These are phyloP conservation scores for Crotalus helleri DNA, from an alignment of 2,113 vertebrate species.

Conservation along the genomic window DNA sequence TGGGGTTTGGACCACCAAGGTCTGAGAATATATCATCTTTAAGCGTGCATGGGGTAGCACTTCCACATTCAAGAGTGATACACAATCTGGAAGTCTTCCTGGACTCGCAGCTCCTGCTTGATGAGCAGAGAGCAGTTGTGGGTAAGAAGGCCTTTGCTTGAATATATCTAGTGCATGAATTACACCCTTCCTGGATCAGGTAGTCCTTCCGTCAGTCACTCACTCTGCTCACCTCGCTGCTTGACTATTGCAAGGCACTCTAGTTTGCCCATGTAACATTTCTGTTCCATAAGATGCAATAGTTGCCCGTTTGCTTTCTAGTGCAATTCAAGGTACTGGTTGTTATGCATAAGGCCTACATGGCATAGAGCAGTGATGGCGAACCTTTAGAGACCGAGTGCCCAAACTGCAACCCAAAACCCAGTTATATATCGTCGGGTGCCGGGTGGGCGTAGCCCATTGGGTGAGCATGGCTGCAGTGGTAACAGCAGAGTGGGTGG, in stretches of 20 bases:
- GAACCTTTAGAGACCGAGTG: no score
- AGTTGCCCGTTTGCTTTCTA: not conserved
- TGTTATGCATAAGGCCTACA: not conserved
- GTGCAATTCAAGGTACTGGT: not conserved
- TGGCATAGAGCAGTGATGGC: not conserved
- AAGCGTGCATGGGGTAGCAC: not conserved
- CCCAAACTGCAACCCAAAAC: no score
- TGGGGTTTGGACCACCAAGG: not conserved
- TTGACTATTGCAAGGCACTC: not conserved
- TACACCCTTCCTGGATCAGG: not conserved
- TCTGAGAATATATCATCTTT: not conserved
- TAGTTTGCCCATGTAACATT: not conserved
- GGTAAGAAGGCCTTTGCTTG: not conserved
- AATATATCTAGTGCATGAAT: not conserved
- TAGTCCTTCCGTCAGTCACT: not conserved
- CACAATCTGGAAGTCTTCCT: not conserved
- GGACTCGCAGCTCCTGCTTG: not conserved
- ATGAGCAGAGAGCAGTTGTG: not conserved
- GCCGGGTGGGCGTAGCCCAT: no score
- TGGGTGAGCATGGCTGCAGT: no score
- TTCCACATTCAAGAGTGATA: not conserved
- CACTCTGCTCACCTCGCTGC: not conserved
- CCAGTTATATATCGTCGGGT: no score
- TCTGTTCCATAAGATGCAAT: not conserved
- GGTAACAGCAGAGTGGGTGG: no score